Percentiles rank a stretch among this genome's conserved stretches.
These are phyloP conservation scores for Melanocharis versteri DNA, from an alignment of 2,113 vertebrate species.

Conservation along the genomic window DNA sequence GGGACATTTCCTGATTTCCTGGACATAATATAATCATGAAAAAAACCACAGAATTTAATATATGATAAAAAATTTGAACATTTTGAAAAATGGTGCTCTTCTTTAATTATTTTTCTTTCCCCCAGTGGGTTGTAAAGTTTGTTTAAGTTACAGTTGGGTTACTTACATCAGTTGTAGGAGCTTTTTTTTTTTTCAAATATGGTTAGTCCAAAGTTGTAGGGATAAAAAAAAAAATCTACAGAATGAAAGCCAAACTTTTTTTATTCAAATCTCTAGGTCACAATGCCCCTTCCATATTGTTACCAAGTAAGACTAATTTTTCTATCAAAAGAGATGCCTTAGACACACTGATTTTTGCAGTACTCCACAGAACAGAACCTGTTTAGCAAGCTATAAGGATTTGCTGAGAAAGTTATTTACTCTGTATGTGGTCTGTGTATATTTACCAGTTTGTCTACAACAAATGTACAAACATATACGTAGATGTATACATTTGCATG, in stretches of 20 bases:
- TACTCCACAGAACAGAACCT: background rate
- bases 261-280: background rate
- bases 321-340: background rate
- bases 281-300: background rate
- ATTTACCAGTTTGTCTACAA: background rate
- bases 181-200: background rate
- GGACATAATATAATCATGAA: background rate
- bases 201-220: background rate
- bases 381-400: background rate
- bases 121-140: accelerated
- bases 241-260: background rate
- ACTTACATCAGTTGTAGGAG: background rate
- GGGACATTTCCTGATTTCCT: background rate
- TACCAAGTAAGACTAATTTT: background rate
- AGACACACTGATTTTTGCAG: background rate
- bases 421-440: background rate
- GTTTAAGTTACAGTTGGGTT: background rate
- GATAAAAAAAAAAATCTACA: background rate
- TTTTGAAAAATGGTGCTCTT: background rate
- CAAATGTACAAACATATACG: accelerated
- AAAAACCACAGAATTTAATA: background rate
- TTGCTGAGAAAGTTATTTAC: background rate
- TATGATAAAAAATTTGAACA: background rate
- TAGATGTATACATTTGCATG: background rate
- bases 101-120: background rate